Conservation (phyloP, 2,113 vertebrate species). For the Eulemur rufifrons region DNA sequence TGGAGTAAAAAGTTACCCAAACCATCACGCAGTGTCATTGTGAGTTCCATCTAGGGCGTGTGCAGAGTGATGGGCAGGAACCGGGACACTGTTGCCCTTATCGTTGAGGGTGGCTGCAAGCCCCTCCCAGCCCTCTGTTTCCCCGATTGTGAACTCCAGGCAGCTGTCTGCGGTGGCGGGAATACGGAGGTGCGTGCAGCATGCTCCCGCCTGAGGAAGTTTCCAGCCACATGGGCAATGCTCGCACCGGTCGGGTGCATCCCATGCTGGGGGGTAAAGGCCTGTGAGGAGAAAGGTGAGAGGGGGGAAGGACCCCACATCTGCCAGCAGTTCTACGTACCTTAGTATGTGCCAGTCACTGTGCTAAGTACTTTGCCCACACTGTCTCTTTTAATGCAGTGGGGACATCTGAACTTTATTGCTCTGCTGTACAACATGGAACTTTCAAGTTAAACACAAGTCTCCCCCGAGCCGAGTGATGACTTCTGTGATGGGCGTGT, state of each 20-base stretch:
- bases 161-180: background rate
- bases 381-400: background rate
- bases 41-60: background rate
- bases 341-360: background rate
- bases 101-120: background rate
- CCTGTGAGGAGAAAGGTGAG: background rate
- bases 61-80: background rate
- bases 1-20: background rate
- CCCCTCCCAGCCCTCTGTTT: background rate
- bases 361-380: background rate
- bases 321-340: background rate
- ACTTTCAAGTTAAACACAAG: conserved; percentile 53
- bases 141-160: background rate
- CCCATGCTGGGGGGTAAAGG: no score
- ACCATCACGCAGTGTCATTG: accelerated
- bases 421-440: background rate
- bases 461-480: background rate
- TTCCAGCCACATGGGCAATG: background rate
- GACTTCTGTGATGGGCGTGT: background rate
- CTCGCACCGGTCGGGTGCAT: background rate
- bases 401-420: background rate
- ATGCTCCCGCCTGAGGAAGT: background rate
- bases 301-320: accelerated
- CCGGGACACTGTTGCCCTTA: background rate
- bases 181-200: background rate